Percentiles rank a stretch among this genome's conserved stretches.
Conservation (phyloP, 2,113 vertebrate genomes). For the Poicephalus gulielmi region DNA sequence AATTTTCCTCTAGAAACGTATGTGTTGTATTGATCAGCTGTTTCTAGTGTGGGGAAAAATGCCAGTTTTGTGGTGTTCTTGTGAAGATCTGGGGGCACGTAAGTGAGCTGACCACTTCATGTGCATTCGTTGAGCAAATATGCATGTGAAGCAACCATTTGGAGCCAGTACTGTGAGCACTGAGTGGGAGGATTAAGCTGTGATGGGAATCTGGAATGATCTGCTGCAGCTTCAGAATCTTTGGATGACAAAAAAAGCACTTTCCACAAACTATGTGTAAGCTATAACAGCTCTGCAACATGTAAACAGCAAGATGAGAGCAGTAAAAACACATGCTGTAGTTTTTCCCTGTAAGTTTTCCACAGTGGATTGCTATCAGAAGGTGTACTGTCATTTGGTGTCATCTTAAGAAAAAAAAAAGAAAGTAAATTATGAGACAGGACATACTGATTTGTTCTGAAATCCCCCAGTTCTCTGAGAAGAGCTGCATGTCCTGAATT, state of each 20-base stretch:
- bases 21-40: background rate
- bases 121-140: background rate
- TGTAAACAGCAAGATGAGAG: background rate
- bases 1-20: background rate
- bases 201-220: background rate
- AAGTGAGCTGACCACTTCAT: background rate
- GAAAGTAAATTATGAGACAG: background rate
- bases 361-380: background rate
- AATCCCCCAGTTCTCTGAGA: background rate
- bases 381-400: background rate
- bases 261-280: background rate
- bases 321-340: background rate
- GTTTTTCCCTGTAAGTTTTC: background rate
- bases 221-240: background rate
- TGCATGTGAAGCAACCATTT: background rate
- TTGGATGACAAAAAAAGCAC: background rate
- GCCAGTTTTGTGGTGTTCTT: background rate
- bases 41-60: background rate
- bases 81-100: background rate
- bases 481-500: background rate
- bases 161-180: background rate
- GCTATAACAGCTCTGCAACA: background rate
- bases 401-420: background rate
- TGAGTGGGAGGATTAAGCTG: constrained; percentile 4
- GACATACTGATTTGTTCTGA: background rate